Conservation (phyloP, 2,888 invertebrate species). For the Athalia circularis region DNA sequence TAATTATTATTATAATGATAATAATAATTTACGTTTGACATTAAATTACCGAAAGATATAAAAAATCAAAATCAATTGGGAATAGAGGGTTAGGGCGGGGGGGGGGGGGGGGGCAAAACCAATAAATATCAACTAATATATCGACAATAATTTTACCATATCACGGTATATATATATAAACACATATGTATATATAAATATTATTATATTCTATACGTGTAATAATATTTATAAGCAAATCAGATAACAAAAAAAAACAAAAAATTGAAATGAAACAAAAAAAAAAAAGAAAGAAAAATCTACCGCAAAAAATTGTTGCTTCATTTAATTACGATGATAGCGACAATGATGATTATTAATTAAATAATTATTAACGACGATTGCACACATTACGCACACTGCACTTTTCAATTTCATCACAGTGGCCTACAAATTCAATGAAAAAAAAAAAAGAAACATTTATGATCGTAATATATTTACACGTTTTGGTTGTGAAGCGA, state of each 20-base stretch:
- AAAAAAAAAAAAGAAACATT: no score
- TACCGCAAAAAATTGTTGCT: not conserved
- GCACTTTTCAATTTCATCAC: no score
- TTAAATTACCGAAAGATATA: no score
- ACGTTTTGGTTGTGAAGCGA: no score
- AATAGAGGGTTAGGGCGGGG: no score
- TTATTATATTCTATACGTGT: not conserved
- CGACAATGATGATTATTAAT: not conserved
- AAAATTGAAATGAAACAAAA: not conserved
- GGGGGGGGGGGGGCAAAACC: not conserved
- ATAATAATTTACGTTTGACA: not conserved
- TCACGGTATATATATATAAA: constrained; percentile 11
- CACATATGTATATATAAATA: constrained; percentile 49
- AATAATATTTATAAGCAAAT: not conserved
- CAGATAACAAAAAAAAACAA: not conserved
- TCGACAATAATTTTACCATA: constrained; percentile 1
- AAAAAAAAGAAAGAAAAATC: not conserved
- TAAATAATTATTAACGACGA: not conserved
- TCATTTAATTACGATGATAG: no score
- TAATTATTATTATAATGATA: not conserved
- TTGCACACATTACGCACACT: no score
- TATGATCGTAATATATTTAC: no score
- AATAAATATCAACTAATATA: constrained; percentile 43
- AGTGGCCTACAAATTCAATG: no score
- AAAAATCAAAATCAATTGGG: no score